Conservation (phyloP, 2,797 vertebrate genomes). For the Coluber constrictor region DNA sequence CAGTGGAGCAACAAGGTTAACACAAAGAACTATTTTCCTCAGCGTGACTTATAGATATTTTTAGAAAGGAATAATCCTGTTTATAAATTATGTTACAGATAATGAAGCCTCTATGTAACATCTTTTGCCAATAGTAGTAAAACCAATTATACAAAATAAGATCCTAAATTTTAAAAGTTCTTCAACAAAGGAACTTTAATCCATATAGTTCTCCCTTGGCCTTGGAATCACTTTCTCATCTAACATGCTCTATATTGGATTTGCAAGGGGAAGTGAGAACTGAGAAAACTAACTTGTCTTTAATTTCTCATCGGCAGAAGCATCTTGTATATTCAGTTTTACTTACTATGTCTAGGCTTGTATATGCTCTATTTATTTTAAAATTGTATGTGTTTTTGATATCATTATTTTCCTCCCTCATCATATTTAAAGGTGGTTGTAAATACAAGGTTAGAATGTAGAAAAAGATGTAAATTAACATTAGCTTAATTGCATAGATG, state of each 20-base stretch:
- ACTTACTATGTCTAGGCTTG: background rate
- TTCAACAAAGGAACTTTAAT: background rate
- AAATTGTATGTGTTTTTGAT: background rate
- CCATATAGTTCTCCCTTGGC: background rate
- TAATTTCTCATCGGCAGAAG: background rate
- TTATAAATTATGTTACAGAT: background rate
- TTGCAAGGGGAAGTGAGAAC: background rate
- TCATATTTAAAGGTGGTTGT: background rate
- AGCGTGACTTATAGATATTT: background rate
- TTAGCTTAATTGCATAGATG: background rate
- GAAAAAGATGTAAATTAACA: background rate
- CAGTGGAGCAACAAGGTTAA: background rate
- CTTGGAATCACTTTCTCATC: background rate
- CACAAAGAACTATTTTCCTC: background rate
- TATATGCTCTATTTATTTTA: background rate
- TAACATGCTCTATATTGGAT: background rate
- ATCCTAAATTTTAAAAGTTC: background rate
- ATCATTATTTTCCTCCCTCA: background rate
- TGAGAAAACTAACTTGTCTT: background rate
- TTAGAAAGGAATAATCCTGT: background rate
- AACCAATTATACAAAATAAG: background rate
- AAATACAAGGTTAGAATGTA: background rate
- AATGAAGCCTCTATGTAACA: background rate
- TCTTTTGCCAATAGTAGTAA: background rate
- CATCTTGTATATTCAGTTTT: background rate